Conservation (phyloP, 2,797 vertebrate genomes). For the Ptychadena robeensis region DNA sequence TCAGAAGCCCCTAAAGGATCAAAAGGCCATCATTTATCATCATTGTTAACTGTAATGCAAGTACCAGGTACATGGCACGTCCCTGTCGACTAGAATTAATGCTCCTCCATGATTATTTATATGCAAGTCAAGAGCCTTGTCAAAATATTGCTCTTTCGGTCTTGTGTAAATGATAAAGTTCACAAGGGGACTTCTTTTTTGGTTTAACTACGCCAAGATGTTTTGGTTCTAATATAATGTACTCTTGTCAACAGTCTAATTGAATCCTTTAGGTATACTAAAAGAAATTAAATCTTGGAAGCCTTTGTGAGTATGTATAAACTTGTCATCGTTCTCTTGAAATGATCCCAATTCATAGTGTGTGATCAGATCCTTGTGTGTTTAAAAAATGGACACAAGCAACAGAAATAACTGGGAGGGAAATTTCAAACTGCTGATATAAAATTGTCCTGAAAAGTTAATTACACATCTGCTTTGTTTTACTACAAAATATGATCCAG, state of each 20-base stretch:
- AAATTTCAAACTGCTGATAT: slow-evolving; percentile 12
- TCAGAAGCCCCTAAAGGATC: slow-evolving; percentile 42
- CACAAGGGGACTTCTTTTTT: slow-evolving; percentile 71
- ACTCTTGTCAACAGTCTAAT: slow-evolving; percentile 38
- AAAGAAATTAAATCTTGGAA: slow-evolving; percentile 31
- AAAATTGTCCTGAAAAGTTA: slow-evolving; percentile 50
- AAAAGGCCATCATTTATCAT: slow-evolving; percentile 42
- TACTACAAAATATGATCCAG: slow-evolving; percentile 43
- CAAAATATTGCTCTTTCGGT: slow-evolving; percentile 77
- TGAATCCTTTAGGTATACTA: slow-evolving; percentile 30
- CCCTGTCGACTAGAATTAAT: slow-evolving; percentile 29
- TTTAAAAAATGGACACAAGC: slow-evolving; percentile 25
- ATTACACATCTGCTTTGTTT: slow-evolving; percentile 59
- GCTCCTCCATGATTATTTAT: slow-evolving; percentile 67
- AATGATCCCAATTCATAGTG: slow-evolving; percentile 36
- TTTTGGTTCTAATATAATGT: slow-evolving; percentile 40
- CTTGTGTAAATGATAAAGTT: slow-evolving; percentile 75
- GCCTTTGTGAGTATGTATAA: not conserved
- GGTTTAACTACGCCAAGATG: slow-evolving; percentile 57
- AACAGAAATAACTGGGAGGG: slow-evolving; percentile 17
- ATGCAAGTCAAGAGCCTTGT: slow-evolving; percentile 73
- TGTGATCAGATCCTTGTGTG: slow-evolving; percentile 17
- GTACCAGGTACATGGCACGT: slow-evolving; percentile 48
- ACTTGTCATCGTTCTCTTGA: slow-evolving; percentile 27
- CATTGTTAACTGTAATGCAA: slow-evolving; percentile 37